Evolutionary conservation across 2,888 invertebrate species (phyloP), one percentile per base, ranked within the genome.

Genomic region (Philereme transversata): DNA sequence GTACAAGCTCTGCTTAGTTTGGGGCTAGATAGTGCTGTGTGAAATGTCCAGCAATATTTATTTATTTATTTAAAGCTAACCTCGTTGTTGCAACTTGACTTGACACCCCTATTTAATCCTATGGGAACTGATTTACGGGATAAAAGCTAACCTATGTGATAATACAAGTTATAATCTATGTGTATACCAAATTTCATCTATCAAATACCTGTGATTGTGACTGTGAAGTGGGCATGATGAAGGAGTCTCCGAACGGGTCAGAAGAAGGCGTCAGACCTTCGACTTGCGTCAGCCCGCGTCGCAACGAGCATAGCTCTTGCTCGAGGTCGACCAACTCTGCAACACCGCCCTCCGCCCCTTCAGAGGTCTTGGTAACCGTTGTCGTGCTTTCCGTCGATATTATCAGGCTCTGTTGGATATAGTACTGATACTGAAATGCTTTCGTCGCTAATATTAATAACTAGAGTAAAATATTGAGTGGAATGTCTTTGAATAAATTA

Each of bases 291-390:
- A 97, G 95, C 3, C 97, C 97, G 71, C 97, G 95, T 80, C 97
- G 96, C 74, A 97, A 88, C 60, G 97, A 97, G 79, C 95, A 96
- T 64, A 98, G 90, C 87, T 97, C 97, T 76, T 97, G 95, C 83
- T 97, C 97, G 68, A 97, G 90, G 85, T 97, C 97, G 10, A 98
- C 96, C 64, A 98, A 90, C 90, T 97, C 97, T 2, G 97, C 97
- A 41, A 97, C 97, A 34, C 95, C 95, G n/a, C 94, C 94, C 51
- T 92, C 90, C 0, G 86, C 81, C 0, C 82, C 78, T 4, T 93
- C 87, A 0, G 75, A 63, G 0, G 69, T 62, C 71, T 86, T 86
- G 1, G 77, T 56, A 5, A 77, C 56, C 3, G 78, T 62, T 3
- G 79, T 64, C 47, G 77, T 77, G 34, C 74, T 70, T 45, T 89